These are phyloP conservation scores for Iguana delicatissima DNA, from an alignment of 2,797 vertebrate species.

Conservation along the genomic window DNA sequence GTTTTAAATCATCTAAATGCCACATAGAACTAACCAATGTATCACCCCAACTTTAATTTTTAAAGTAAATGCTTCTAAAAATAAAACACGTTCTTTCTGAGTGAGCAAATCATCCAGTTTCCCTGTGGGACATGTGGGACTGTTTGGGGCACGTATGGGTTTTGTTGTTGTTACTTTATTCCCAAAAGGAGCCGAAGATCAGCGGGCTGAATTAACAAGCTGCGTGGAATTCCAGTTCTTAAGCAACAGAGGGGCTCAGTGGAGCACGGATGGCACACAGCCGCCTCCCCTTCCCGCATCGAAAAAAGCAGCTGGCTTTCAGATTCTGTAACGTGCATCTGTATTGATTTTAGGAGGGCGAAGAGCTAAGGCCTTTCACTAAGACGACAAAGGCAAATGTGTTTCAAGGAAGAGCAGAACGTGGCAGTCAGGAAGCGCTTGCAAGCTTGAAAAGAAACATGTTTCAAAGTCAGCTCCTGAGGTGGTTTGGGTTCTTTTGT, in stretches of 20 bases:
- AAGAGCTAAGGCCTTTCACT: no score
- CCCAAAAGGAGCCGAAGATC: constrained; percentile 12
- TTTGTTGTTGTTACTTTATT: constrained; percentile 10
- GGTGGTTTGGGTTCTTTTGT: no score
- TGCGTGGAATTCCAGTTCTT: fast-evolving
- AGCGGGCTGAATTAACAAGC: constrained; percentile 10
- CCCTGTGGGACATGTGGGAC: constrained; percentile 12
- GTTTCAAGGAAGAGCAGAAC: neutral
- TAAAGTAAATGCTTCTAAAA: constrained; percentile 60
- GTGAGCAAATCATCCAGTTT: constrained; percentile 50
- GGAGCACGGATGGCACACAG: neutral
- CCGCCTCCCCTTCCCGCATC: neutral
- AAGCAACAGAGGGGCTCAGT: neutral
- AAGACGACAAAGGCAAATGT: no score
- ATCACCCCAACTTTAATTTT: constrained; percentile 55
- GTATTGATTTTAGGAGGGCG: neutral
- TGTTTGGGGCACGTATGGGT: neutral
- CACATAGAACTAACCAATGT: neutral
- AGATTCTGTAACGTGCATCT: neutral
- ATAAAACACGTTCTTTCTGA: constrained; percentile 58
- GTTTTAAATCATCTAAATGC: no score
- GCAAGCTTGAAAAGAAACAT: no score
- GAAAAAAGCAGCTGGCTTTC: neutral
- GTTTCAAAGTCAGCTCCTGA: no score
- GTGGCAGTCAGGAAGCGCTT: neutral